Base-by-base conservation (phyloP, 2,797 vertebrate species). In the Neostethus bicornis region DNA sequence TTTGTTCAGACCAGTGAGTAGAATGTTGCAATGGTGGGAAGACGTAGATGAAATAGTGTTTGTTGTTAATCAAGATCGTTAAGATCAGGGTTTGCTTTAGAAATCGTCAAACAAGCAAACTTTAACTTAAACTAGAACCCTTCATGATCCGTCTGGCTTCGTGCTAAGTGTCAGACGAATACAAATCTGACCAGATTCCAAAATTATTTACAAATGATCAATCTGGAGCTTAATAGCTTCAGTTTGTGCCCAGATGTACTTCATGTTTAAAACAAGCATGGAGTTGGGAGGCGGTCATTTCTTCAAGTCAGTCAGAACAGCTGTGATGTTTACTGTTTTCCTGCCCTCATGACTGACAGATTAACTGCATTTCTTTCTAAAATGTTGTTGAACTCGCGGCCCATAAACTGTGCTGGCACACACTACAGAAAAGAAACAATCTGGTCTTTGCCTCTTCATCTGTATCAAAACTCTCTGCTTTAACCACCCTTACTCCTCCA, bases 391-490 rank as follows among this genome's bases (percentile, higher is more conserved):
- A 2, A 9, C 21, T 12, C 24, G 9, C n/a, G 5, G 6, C 23
- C 16, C 2, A 4, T 31, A 49, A 49, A n/a, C n/a, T 32, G 32
- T 32, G n/a, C 20, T 32, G 56, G n/a, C 6, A 31, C 19, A 39
- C 58, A 42, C 0, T 41, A 29, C 31, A 41, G 29, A 32, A 32
- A 48, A 24, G n/a, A n/a, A n/a, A n/a, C n/a, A n/a, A n/a, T n/a
- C n/a, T n/a, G n/a, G n/a, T n/a, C n/a, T n/a, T n/a, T n/a, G n/a
- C n/a, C n/a, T n/a, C n/a, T n/a, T n/a, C n/a, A 17, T 13, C 25
- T 16, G n/a, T 4, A 9, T 29, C n/a, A 28, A 5, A n/a, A 25
- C 16, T 47, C 21, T 11, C 56, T 21, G 52, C 5, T 37, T 9
- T 7, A 10, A 8, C 14, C 26, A 20, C 59, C 37, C 34, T 44